Evolutionary conservation across 2,113 vertebrate genomes (phyloP).

Genomic region (Silurus glanis): DNA sequence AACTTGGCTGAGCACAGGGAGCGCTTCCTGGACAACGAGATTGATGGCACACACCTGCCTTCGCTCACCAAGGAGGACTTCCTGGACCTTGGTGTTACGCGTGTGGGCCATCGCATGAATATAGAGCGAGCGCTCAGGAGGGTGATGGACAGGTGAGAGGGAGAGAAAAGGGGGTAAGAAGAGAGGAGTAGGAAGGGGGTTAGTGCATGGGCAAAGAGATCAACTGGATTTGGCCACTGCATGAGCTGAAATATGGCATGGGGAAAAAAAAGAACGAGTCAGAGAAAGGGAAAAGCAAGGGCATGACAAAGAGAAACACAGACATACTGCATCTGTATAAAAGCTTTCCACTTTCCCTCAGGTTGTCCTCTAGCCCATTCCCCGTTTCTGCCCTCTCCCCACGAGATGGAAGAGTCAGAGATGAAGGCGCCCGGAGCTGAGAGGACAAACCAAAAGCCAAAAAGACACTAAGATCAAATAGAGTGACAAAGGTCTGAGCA

Average conservation of each 20-base stretch:
- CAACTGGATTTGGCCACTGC: conserved; percentile 42
- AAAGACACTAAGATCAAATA: conserved; percentile 31
- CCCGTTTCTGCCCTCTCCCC: conserved; percentile 72
- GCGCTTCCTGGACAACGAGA: conserved; percentile 94
- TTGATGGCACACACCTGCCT: conserved; percentile 89
- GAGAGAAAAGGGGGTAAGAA: conserved; percentile 21
- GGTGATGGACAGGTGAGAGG: conserved; percentile 84
- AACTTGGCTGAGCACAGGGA: conserved; percentile 88
- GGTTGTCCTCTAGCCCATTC: conserved; percentile 74
- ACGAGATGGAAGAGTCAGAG: conserved; percentile 71
- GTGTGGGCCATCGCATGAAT: conserved; percentile 96
- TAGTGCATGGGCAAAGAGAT: conserved; percentile 36
- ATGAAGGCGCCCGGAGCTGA: conserved; percentile 73
- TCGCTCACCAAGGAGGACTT: conserved; percentile 93
- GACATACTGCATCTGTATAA: conserved; percentile 25
- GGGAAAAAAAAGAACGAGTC: background rate
- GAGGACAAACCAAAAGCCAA: conserved; percentile 30
- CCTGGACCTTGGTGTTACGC: conserved; percentile 89
- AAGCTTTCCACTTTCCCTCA: conserved; percentile 57
- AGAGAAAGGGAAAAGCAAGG: background rate
- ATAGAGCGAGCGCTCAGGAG: conserved; percentile 88
- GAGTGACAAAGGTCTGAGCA: background rate
- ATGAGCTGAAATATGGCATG: conserved; percentile 40
- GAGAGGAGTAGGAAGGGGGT: conserved; percentile 21
- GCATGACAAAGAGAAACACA: conserved; percentile 18